phyloP scores from a whole-genome alignment of 2,797 vertebrate genomes.

The Sciaenops ocellatus region DNA sequence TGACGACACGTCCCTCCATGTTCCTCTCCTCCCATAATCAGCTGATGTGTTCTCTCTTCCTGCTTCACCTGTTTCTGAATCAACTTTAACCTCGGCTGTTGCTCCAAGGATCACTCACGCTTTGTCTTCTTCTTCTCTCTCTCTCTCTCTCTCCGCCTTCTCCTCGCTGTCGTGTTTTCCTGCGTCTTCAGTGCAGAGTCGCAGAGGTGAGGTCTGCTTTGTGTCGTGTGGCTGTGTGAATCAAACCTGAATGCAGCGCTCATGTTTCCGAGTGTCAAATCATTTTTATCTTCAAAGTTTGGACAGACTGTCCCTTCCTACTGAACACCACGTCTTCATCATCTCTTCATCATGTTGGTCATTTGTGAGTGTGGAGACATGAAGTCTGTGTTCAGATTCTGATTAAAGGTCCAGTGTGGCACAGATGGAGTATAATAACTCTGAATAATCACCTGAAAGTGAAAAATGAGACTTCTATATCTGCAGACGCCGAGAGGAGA shows the following conservation, averaged over 20 bases:
- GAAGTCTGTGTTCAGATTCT: not conserved
- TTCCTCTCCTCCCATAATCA: not conserved
- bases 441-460: too few species aligned
- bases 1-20: too few species aligned
- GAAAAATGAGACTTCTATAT: too few species aligned
- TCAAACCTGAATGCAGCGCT: not conserved
- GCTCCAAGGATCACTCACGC: constrained; percentile 60
- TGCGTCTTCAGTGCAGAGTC: constrained; percentile 97
- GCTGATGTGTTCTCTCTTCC: constrained; percentile 25
- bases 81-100: constrained; percentile 51
- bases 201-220: constrained; percentile 93
- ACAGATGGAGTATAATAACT: too few species aligned
- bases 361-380: not conserved
- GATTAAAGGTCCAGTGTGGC: too few species aligned
- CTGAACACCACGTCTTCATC: not conserved
- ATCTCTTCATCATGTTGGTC: not conserved
- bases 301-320: not conserved
- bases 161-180: constrained; percentile 80
- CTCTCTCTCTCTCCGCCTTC: constrained; percentile 36
- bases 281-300: too few species aligned
- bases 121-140: constrained; percentile 76
- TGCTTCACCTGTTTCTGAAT: constrained; percentile 47
- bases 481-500: too few species aligned
- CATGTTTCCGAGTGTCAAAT: not conserved
- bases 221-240: constrained; percentile 7